Evolutionary conservation across 1,140 invertebrate species (phyloP), one percentile per base, ranked within the genome.

Genomic region (Conopomorpha cramerella): DNA sequence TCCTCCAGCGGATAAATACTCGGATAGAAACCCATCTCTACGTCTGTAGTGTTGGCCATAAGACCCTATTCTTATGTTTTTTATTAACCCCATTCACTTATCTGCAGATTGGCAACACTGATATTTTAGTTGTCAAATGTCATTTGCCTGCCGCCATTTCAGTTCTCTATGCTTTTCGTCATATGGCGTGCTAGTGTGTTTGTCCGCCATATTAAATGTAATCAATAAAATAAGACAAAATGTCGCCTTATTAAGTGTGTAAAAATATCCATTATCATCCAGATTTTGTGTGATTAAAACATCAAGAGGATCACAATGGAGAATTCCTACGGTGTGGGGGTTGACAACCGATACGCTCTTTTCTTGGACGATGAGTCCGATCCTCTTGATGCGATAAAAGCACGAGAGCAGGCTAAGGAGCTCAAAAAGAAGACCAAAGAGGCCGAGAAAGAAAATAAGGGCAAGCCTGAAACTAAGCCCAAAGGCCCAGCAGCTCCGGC

Each of bases 341-440:
- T 93, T 47, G 86, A 86, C 58, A 97, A 97, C 82, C 90, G 94
- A 81, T 96, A 92, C 81, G 89, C 86, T 74, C 85, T 95, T 74
- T 93, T 94, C 76, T 84, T 94, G 67, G 89, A 90, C 71, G 90
- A 93, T 78, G 86, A 86, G 64, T 83, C 86, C 65, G 93, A 96
- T 84, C 91, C 91, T 46, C 82, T 93, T 67, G 92, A 95, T 82
- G 86, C 90, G 65, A 74, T 93, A 61, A 87, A 89, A 81, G 82
- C 85, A 52, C 84, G 86, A 68, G 88, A 90, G 77, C 83, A 84
- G 54, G 88, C 86, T 54, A 91, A 87, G 64, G 89, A 91, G 66
- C 81, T 84, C 41, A 88, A 90, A 80, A 92, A 88, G 80, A 92
- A 89, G 78, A 84, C 80, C 61, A 91, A 88, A 81, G 84, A 88